Evolutionary conservation across 2,113 vertebrate genomes (phyloP), one percentile per base, ranked within the genome.

Genomic region (Propithecus coquereli): DNA sequence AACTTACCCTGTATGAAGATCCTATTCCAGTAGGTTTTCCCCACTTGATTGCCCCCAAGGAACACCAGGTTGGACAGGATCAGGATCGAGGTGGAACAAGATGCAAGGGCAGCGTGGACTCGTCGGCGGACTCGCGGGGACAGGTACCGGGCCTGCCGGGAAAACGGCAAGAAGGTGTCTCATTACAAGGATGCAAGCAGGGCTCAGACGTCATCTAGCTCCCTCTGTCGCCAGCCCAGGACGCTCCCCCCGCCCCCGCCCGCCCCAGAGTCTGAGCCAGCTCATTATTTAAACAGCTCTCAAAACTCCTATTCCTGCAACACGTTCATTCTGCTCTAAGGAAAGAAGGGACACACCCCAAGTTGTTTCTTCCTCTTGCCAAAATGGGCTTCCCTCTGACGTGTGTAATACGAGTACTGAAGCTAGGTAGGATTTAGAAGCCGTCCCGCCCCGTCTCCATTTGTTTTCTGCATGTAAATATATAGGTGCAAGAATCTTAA

Each of bases 11-110:
- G 99, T 88, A 99, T 34, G 97, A 99, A 99, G 96, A 99, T 98
- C 88, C 99, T 99, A 94, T 99, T 99, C 99, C 99, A 99, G 98
- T 99, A 99, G 97, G 99, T 99, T 97, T 97, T 99, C 80, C 99
- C 99, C 47, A 99, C 98, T 2, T 99, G 99, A 97, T 97, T 99
- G 83, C 99, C 99, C 65, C 99, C 99, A 0, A 99, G 99, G 98
- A 99, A 99, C 93, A 99, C 98, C 92, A 99, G 99, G 98, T 99
- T 99, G 97, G 99, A 99, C 94, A 99, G 98, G 98, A 99, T 99
- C 98, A 99, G 98, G 98, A 99, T 98, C 34, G 99, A 99, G 30
- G 99, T 99, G 65, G 99, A 99, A 96, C 99, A 98, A 95, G 99
- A 99, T 1, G 99, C 99, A 0, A 99, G 98, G n/a, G 99, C 98